Evolutionary conservation across 2,797 vertebrate species (phyloP), one percentile per base, ranked within the genome.

Genomic region (Zenarchopterus dispar): DNA sequence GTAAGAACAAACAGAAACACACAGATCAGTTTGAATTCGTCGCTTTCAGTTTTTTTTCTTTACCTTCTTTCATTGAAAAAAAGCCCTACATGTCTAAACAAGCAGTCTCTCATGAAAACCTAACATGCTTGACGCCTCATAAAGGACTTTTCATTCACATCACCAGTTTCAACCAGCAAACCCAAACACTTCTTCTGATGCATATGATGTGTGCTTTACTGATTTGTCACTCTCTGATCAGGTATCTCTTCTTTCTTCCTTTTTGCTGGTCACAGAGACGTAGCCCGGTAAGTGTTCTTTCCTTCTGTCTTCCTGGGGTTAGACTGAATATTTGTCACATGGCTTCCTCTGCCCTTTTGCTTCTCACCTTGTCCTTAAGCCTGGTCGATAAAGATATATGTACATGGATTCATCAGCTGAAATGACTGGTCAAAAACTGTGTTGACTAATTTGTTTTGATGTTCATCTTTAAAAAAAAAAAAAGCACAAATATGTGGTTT

Each of bases 231-330:
- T 97, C 92, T 97, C 96, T 99, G 96, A 99, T 94, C 95, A 96
- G 96, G 94, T 97, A 70, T 98, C 94, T 99, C 90, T 97, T 99
- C 95, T 99, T 95, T 99, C 95, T 98, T 95, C 95, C 94, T 93
- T 97, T 97, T 95, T 95, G 96, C 97, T 95, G 96, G 94, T 95
- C 96, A 90, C 97, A 99, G 97, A 97, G 95, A 94, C 97, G 96
- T 89, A 99, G 97, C 82, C 97, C 97, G 95, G 97, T 99, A 96
- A 98, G 97, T 93, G 70, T 77, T 63, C 64, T 76, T 57, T 63
- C 48, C 44, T 44, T 65, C 48, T 7, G 8, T 60, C 51, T 67
- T 73, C 24, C 57, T 68, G 77, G 65, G 74, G 48, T 82, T 69
- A 45, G 51, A 43, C 63, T 52, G 8, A 39, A 68, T 52, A 22